These are phyloP conservation scores for Lophochroa leadbeateri DNA, from an alignment of 2,113 vertebrate genomes.

Conservation along the genomic window DNA sequence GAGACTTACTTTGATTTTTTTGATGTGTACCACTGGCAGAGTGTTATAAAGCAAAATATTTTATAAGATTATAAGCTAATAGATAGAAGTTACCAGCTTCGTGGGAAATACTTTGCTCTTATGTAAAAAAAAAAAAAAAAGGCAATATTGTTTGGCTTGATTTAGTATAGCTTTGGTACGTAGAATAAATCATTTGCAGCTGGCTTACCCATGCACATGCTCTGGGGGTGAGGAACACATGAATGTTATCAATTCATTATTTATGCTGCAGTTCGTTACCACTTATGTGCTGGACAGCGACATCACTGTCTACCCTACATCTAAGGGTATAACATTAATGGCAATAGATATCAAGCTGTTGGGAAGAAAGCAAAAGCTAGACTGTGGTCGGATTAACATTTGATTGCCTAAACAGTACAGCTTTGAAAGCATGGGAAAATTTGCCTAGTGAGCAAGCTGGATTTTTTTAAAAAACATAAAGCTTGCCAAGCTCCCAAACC, in stretches of 20 bases:
- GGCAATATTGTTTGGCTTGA: conserved; percentile 61
- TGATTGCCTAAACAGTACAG: conserved; percentile 52
- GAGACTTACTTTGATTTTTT: conserved; percentile 23
- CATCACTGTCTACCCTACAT: conserved; percentile 39
- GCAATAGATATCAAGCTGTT: conserved; percentile 65
- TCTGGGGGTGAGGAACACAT: conserved; percentile 57
- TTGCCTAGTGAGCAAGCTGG: conserved; percentile 13
- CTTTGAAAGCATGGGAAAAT: conserved; percentile 58
- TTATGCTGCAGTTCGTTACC: conserved; percentile 41
- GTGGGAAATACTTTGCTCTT: conserved; percentile 66
- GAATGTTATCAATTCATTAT: conserved; percentile 71
- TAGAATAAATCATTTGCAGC: conserved; percentile 70
- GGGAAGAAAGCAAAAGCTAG: conserved; percentile 65
- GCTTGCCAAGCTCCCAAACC: conserved; percentile 48
- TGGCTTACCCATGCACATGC: conserved; percentile 45
- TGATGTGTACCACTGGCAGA: neutral
- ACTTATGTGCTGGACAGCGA: conserved; percentile 52
- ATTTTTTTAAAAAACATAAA: conserved; percentile 41
- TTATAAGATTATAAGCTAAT: conserved; percentile 55
- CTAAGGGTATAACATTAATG: conserved; percentile 14
- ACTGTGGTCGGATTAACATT: conserved; percentile 68
- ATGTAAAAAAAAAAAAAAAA: neutral
- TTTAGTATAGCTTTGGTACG: conserved; percentile 58
- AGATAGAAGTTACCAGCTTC: conserved; percentile 58
- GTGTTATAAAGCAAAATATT: conserved; percentile 37